These are phyloP conservation scores for Delichon dasypus DNA, from an alignment of 2,797 vertebrate genomes.

Conservation along the genomic window DNA sequence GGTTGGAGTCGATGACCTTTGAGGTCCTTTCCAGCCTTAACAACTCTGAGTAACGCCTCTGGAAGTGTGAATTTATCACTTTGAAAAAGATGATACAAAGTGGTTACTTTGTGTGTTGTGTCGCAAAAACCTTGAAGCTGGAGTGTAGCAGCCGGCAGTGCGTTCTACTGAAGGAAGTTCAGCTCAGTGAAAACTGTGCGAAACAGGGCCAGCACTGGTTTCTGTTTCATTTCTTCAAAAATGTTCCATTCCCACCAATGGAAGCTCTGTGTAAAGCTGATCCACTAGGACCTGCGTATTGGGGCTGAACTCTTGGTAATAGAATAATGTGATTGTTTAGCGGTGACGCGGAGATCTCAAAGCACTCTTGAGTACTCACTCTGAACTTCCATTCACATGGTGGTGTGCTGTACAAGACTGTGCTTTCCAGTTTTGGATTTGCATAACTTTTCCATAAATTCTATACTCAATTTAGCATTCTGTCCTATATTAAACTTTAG, in stretches of 20 bases:
- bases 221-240: not conserved
- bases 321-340: not conserved
- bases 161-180: not conserved
- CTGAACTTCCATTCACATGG: accelerated
- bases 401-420: accelerated
- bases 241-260: accelerated
- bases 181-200: accelerated
- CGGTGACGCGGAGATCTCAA: accelerated
- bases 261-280: not conserved
- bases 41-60: accelerated
- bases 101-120: not conserved
- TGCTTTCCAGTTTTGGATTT: not conserved
- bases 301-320: not conserved
- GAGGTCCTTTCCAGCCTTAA: not conserved
- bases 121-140: accelerated
- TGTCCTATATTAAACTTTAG: not conserved
- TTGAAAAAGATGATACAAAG: accelerated
- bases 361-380: not conserved
- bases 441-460: not conserved
- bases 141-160: too few relatives aligned
- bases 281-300: accelerated
- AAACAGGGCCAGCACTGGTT: not conserved
- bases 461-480: not conserved
- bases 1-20: accelerated
- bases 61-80: accelerated